Base-by-base conservation (phyloP, 2,888 invertebrate genomes). In the Salticus scenicus region DNA sequence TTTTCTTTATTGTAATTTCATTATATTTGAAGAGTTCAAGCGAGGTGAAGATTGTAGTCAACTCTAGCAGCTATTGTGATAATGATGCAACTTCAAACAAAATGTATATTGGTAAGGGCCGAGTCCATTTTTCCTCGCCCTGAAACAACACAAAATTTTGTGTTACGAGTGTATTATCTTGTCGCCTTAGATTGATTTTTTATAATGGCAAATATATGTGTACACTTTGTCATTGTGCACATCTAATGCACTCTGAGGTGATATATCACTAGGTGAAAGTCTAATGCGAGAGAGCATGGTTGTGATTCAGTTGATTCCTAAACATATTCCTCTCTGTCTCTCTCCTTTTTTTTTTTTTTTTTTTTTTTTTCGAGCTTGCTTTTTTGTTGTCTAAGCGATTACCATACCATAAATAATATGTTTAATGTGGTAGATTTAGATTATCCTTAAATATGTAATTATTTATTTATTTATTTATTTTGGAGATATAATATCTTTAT, bases 21-120 rank as follows among this genome's bases (percentile, higher is more conserved):
- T 67, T 20, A 30, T 70, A 20, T 31, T 64, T 67, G 14, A 28
- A 63, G 57, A 75, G 57, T 70, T 71, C 24, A 75, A 47, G 57
- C 5, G 47, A 41, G 33, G 20, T 41, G 63, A 31, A 24, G 57
- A 42, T 79, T 17, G 57, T 37, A 57, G 69, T 51, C 37, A 37
- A 51, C 70, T 71, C 75, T 67, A 72, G 66, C 76, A 77, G 76
- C 76, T 83, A 77, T 83, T 83, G 83, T 83, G 83, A 83, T 83
- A 83, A 67, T 57, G 33, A 57, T 17, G 69, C 42, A 42, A 42
- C 63, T 24, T n/a, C n/a, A 63, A 78, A 30, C 67, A 64, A 64
- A 76, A 51, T 64, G 28, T 30, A 41, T 31, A 47, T 76, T 63
- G 75, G 33, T 64, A 33, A 30, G 33, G 47, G 37, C 30, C 14